phyloP scores from a whole-genome alignment of 2,113 vertebrate species.

The Phaetusa simplex region DNA sequence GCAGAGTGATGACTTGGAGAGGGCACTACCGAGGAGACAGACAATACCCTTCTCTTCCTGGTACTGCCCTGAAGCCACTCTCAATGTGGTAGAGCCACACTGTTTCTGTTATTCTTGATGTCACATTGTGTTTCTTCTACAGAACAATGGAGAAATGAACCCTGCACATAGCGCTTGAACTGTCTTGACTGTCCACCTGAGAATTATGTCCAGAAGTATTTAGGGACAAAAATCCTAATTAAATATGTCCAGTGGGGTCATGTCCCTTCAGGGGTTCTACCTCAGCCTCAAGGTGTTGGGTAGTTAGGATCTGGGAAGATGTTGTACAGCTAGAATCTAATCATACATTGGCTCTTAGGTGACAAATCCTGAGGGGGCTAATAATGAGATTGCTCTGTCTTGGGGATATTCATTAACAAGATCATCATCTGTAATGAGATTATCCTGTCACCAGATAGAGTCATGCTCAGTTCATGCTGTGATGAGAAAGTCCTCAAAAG shows the following conservation, averaged over 20 bases:
- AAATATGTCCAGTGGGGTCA: background rate
- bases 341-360: conserved; percentile 46
- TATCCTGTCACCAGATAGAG: conserved; percentile 68
- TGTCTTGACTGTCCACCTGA: background rate
- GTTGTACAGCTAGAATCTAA: background rate
- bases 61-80: background rate
- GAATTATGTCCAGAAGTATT: background rate
- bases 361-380: conserved; percentile 69
- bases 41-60: background rate
- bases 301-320: background rate
- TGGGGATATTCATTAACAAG: conserved; percentile 73
- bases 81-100: background rate
- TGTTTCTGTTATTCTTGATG: background rate
- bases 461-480: conserved; percentile 40
- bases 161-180: background rate
- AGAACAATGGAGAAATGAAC: background rate
- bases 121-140: background rate
- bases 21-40: background rate
- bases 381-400: conserved; percentile 72
- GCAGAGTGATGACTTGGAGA: background rate
- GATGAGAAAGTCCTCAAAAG: conserved; percentile 67
- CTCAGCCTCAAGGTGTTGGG: background rate
- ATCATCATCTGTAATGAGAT: conserved; percentile 73
- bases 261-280: background rate
- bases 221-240: background rate